Evolutionary conservation across 2,888 invertebrate species (phyloP), one percentile per base, ranked within the genome.

Genomic region (Lysandra bellargus): DNA sequence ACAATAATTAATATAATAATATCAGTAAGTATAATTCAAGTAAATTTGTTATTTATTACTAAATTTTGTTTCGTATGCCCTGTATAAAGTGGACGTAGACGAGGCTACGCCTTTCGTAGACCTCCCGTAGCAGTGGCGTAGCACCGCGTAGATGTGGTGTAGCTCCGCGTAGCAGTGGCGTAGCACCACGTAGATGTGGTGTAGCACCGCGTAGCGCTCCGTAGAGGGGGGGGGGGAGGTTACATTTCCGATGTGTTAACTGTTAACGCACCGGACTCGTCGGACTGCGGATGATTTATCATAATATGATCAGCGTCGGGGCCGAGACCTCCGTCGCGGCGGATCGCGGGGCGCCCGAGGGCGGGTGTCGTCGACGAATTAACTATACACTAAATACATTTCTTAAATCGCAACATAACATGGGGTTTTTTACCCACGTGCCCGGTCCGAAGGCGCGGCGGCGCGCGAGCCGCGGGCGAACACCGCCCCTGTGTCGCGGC

Each of bases 381-480:
- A 76, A 76, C 76, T 49, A 76, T 76, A 76, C 76, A 14, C 33
- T 76, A 76, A 76, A 76, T 76, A 76, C 76, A 30, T 76, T 76
- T 76, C 76, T 76, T 76, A 37, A 76, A 57, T 76, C 76, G 49
- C 53, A 17, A 53, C 33, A 53, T 49, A 49, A 44, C 76, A 76
- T 33, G 14, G 49, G 5, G 76, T 76, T 76, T 76, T 76, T 76
- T 76, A 7, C 33, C 57, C 30, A 76, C 76, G 57, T 76, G 53
- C 37, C 40, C 40, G 14, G 7, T n/a, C 53, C 12, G 14, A 57
- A 76, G 44, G 17, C 49, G 40, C 44, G 30, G 49, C 30, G n/a
- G 44, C 23, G 61, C 61, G 61, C 61, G 61, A 23, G 7, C 69
- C 12, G 30, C 33, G 33, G 14, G 69, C 33, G 69, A 69, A 33